Evolutionary conservation across 2,888 invertebrate genomes (phyloP), one percentile per base, ranked within the genome.

Genomic region (Stenotaenia linearis): DNA sequence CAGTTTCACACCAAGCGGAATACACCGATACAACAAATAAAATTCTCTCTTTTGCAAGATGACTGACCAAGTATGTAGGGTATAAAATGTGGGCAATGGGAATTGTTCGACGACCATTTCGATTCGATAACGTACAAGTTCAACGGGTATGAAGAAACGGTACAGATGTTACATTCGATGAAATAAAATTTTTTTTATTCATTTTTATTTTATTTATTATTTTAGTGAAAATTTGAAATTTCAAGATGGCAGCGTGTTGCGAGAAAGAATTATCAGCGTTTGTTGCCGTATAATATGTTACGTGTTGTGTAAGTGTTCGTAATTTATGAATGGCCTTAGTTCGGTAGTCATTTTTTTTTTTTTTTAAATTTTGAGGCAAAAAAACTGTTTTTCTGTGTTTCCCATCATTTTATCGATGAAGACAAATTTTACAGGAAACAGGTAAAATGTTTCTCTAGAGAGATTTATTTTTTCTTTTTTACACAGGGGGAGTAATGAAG

Each of bases 21-120:
- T 69, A 69, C 69, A 69, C 69, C 69, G 69, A 69, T 69, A 69
- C 69, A 69, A 69, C 69, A 28, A 69, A 69, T 69, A 69, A 28
- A 69, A n/a, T 69, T 69, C n/a, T 69, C 23, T 21, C 3, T 69
- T 69, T 69, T 69, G 69, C 69, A 25, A 69, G 69, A 69, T 69
- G 69, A 69, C 69, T 69, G 69, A 25, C 28, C 69, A 69, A 28
- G 69, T 0, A 69, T 69, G 69, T 28, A 69, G 28, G 56, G 56
- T 28, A 28, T 25, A 61, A 61, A 61, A 61, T 61, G 21, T 56
- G 2, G 61, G 69, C 25, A 25, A 25, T 69, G 21, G n/a, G 23
- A 25, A n/a, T 18, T 18, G 18, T 7, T 18, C 18, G 50, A 6
- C 18, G 50, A 1, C 0, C 4, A 45, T 45, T 45, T 37, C 37